Percentiles rank a stretch among this genome's conserved stretches.
Evolutionary conservation across 2,113 vertebrate genomes (phyloP).

Genomic region (Crotalus tigris): DNA sequence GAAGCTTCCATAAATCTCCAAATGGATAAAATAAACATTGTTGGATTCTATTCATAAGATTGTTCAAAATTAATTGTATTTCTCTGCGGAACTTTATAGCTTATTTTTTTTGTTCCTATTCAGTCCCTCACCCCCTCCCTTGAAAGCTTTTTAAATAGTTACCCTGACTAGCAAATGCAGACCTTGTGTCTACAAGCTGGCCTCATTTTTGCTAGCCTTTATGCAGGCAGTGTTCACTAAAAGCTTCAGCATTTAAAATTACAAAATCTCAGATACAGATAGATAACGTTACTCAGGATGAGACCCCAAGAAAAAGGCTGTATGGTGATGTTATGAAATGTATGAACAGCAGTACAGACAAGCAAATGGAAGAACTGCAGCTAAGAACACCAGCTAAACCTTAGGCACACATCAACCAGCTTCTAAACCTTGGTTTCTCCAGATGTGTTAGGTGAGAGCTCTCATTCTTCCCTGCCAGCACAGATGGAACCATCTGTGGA

Average conservation of each 20-base stretch:
- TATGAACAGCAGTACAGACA: not conserved
- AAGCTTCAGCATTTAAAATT: not conserved
- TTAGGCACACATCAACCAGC: not conserved
- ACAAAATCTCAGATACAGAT: slow-evolving; percentile 33
- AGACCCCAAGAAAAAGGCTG: not conserved
- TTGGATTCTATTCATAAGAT: not conserved
- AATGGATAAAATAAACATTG: slow-evolving; percentile 3
- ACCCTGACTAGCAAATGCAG: slow-evolving; percentile 28
- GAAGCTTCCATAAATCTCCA: not conserved
- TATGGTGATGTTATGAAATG: slow-evolving; percentile 8
- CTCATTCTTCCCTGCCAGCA: not conserved
- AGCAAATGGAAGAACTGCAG: slow-evolving; percentile 17
- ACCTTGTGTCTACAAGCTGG: slow-evolving; percentile 30
- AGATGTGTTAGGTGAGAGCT: not conserved
- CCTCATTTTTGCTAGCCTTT: slow-evolving; percentile 6
- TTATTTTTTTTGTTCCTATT: slow-evolving; percentile 11
- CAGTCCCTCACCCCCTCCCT: slow-evolving; percentile 20
- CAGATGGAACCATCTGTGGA: not conserved
- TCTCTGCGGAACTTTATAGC: slow-evolving; percentile 1
- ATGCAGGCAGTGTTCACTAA: not conserved
- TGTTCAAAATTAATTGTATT: slow-evolving; percentile 19
- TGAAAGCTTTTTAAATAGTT: slow-evolving; percentile 28
- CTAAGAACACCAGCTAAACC: not conserved
- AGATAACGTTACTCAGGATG: not conserved
- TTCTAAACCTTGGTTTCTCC: not conserved